These are phyloP conservation scores for Drosophila navojoa DNA, from an alignment of 1,140 invertebrate genomes.

Conservation along the genomic window DNA sequence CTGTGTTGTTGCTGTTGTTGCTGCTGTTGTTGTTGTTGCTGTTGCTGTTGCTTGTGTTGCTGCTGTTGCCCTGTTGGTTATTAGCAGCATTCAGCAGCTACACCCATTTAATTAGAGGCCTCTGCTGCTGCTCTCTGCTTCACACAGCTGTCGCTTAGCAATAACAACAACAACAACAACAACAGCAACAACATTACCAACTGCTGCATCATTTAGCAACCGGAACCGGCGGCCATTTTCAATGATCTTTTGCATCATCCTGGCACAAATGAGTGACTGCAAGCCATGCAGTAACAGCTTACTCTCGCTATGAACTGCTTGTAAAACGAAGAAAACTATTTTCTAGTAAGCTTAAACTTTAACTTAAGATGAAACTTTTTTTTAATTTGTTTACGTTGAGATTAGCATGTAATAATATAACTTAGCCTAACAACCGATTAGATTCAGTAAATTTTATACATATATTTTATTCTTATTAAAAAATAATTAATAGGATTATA, in stretches of 20 bases:
- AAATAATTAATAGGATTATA: no score
- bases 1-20: slow-evolving; percentile 29
- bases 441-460: no score
- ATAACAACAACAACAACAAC: slow-evolving; percentile 13
- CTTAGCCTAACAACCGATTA: no score
- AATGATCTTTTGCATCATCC: slow-evolving; percentile 7
- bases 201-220: slow-evolving; percentile 12
- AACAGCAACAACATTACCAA: slow-evolving; percentile 10
- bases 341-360: no score
- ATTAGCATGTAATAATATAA: no score
- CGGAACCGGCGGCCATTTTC: slow-evolving; percentile 38
- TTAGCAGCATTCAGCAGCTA: slow-evolving; percentile 65
- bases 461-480: no score
- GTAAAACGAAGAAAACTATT: no score
- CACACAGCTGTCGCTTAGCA: slow-evolving; percentile 31
- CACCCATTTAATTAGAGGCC: slow-evolving; percentile 73
- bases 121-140: slow-evolving; percentile 44
- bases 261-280: neutral
- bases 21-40: slow-evolving; percentile 15
- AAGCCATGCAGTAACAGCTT: neutral
- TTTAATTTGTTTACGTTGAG: no score
- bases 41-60: slow-evolving; percentile 27
- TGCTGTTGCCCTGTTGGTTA: slow-evolving; percentile 52
- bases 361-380: no score
- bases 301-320: no score